phyloP scores from a whole-genome alignment of 2,888 invertebrate genomes.

The Pimpla rufipes region DNA sequence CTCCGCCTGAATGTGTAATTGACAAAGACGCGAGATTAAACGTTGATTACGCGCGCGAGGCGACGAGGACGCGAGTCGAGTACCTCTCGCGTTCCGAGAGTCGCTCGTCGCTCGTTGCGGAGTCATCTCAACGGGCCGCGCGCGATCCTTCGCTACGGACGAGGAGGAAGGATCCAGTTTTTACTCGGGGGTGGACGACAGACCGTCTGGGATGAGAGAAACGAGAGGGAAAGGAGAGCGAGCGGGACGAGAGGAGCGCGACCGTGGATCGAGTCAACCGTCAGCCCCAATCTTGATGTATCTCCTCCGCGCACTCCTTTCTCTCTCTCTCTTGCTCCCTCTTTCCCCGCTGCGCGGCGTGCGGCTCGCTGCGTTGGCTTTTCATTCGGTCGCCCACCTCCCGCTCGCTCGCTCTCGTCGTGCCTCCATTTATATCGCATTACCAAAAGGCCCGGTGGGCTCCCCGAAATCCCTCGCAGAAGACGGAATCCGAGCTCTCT shows the following conservation, averaged over 20 bases:
- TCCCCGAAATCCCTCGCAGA: constrained; percentile 77
- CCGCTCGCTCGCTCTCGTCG: constrained; percentile 50
- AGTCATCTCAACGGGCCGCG: constrained; percentile 17
- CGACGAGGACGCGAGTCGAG: constrained; percentile 2
- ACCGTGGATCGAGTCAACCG: constrained; percentile 77
- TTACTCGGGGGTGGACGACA: constrained; percentile 71
- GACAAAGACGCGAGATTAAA: constrained; percentile 29
- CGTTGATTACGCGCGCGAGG: constrained; percentile 68
- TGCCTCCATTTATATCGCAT: constrained; percentile 82
- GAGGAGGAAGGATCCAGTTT: constrained; percentile 81
- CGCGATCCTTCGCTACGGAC: constrained; percentile 53
- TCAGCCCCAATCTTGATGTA: constrained; percentile 84
- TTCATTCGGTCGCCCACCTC: constrained; percentile 74
- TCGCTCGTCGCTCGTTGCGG: constrained; percentile 4
- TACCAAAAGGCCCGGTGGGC: constrained; percentile 72
- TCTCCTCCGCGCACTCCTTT: constrained; percentile 74
- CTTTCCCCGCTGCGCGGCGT: constrained; percentile 24
- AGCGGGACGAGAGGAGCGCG: constrained; percentile 41
- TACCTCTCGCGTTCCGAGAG: constrained; percentile 36
- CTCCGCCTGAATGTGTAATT: constrained; percentile 35
- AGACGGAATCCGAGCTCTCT: constrained; percentile 74
- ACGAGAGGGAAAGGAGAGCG: constrained; percentile 29
- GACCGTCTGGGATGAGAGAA: constrained; percentile 38
- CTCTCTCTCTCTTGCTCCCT: constrained; percentile 25
- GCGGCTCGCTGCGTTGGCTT: constrained; percentile 74